phyloP scores from a whole-genome alignment of 2,797 vertebrate species.

The Tokudaia muenninki region DNA sequence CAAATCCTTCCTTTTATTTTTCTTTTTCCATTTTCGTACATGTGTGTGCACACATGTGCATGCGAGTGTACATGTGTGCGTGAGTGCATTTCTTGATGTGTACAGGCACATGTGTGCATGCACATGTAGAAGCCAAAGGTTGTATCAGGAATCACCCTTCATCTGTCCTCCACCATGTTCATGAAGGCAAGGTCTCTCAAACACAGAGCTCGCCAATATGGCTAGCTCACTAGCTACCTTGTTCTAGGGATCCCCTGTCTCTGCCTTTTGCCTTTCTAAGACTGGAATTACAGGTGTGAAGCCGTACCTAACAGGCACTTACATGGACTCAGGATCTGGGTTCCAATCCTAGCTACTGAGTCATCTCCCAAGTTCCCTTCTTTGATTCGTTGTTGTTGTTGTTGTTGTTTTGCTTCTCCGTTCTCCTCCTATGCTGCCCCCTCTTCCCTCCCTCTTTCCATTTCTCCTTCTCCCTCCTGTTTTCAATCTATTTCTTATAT shows the following conservation, averaged over 20 bases:
- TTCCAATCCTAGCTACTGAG: not conserved
- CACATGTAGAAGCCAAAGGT: not conserved
- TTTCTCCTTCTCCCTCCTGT: not conserved
- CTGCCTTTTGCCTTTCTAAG: not conserved
- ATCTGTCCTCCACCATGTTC: not conserved
- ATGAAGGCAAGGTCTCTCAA: not conserved
- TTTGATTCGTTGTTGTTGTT: not conserved
- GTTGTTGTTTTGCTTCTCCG: no score
- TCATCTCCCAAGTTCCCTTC: not conserved
- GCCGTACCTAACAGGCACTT: no score
- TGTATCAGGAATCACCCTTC: not conserved
- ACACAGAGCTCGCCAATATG: not conserved
- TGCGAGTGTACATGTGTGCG: not conserved
- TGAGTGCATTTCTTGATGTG: not conserved
- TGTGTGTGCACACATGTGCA: not conserved
- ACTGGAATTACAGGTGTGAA: not conserved
- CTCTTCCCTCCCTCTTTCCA: not conserved
- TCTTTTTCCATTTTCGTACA: not conserved
- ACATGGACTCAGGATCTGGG: not conserved
- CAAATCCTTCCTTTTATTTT: not conserved
- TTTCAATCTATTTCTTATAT: not conserved
- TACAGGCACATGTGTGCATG: not conserved
- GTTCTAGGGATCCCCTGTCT: no score
- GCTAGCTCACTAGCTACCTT: not conserved
- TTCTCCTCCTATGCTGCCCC: no score